phyloP scores from a whole-genome alignment of 2,888 invertebrate species.

The Acleris emargana region DNA sequence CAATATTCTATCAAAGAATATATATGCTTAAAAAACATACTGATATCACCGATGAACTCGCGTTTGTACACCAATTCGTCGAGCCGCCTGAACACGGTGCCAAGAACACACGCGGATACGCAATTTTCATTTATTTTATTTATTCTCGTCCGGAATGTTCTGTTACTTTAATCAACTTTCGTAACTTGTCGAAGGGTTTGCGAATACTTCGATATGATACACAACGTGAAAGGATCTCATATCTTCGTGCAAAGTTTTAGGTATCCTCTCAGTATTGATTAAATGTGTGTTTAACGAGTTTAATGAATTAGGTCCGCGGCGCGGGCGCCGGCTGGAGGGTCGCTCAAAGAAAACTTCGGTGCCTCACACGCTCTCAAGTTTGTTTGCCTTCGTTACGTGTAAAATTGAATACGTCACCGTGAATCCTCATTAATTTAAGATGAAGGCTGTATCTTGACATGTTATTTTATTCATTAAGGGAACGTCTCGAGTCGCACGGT shows the following conservation, averaged over 20 bases:
- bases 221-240: constrained; percentile 43
- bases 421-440: constrained; percentile 82
- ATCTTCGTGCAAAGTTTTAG: constrained; percentile 63
- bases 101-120: constrained; percentile 10
- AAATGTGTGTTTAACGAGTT: constrained; percentile 70
- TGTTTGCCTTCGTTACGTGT: constrained; percentile 76
- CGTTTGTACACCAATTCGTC: constrained; percentile 42
- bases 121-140: constrained; percentile 54
- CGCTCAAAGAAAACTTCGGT: constrained; percentile 29
- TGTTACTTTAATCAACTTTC: constrained; percentile 63
- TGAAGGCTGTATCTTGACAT: constrained; percentile 78
- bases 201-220: constrained; percentile 55
- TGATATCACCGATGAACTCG: too few species aligned
- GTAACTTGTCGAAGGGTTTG: constrained; percentile 52
- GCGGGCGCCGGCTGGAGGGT: constrained; percentile 45
- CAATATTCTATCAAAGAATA: too few species aligned
- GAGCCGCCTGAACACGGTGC: constrained; percentile 41
- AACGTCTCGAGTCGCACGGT: constrained; percentile 63
- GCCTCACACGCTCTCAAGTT: constrained; percentile 54
- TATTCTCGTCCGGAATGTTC: constrained; percentile 59
- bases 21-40: too few species aligned
- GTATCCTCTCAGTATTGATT: constrained; percentile 79
- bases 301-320: constrained; percentile 69
- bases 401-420: constrained; percentile 77
- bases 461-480: constrained; percentile 82